Percentiles rank a stretch among this genome's conserved stretches.
phyloP scores from a whole-genome alignment of 2,113 vertebrate species.

The Dromaius novaehollandiae region DNA sequence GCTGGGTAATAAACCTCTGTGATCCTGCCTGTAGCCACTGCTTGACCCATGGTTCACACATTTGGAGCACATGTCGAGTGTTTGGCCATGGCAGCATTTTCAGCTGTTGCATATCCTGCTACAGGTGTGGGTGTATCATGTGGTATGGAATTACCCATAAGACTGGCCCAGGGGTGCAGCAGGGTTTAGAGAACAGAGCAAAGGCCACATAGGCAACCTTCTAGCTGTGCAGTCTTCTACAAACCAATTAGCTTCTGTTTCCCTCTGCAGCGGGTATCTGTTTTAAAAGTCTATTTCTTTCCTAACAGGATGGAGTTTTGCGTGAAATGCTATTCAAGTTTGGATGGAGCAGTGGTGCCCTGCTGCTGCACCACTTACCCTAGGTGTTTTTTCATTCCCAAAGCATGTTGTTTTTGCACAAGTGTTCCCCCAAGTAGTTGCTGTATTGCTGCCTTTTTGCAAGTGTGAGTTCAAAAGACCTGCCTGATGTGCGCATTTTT shows the following conservation, averaged over 20 bases:
- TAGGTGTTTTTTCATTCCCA: no score
- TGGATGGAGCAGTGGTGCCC: accelerated
- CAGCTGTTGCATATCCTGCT: no score
- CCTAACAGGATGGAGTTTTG: background rate
- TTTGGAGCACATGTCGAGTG: background rate
- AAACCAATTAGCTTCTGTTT: background rate
- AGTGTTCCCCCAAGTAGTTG: background rate
- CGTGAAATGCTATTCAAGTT: background rate
- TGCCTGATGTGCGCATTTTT: background rate
- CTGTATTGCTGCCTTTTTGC: background rate
- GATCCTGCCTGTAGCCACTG: background rate
- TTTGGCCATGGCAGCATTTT: background rate
- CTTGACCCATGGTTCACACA: background rate
- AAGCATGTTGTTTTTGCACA: background rate
- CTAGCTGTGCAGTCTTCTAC: background rate
- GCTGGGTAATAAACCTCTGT: background rate
- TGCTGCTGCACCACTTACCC: background rate
- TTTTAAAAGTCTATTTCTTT: background rate
- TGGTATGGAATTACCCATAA: no score
- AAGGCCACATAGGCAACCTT: no score
- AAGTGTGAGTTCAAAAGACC: background rate
- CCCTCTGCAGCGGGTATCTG: background rate
- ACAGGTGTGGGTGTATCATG: no score
- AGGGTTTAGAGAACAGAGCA: no score
- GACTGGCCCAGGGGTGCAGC: no score